phyloP scores from a whole-genome alignment of 2,113 vertebrate genomes.

The Suricata suricatta region DNA sequence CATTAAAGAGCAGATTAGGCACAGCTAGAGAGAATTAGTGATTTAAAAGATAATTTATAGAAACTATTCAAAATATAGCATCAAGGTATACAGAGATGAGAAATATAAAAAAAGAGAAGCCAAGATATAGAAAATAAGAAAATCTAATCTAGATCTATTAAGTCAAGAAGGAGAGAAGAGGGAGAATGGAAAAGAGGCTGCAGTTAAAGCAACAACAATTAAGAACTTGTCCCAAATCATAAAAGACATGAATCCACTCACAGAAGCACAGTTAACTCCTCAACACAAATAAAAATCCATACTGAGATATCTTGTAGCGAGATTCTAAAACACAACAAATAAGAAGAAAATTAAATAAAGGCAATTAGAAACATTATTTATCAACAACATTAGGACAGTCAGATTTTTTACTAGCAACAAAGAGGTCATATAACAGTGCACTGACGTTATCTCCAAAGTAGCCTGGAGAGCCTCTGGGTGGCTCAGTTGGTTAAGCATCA shows the following conservation, averaged over 20 bases:
- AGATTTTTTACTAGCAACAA: neutral
- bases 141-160: neutral
- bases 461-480: neutral
- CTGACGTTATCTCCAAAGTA: neutral
- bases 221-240: neutral
- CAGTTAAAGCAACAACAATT: neutral
- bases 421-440: neutral
- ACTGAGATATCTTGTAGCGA: neutral
- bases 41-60: neutral
- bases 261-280: neutral
- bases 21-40: neutral
- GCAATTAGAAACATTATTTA: neutral
- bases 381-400: neutral
- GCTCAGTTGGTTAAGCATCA: no score
- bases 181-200: neutral
- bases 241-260: neutral
- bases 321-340: neutral
- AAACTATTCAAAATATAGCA: neutral
- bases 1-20: neutral
- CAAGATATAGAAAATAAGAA: neutral
- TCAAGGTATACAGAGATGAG: neutral
- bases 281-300: neutral
- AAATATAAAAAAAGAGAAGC: neutral
- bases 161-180: neutral
- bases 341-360: neutral